These are phyloP conservation scores for Pterocles burchelli DNA, from an alignment of 2,113 vertebrate genomes.

Conservation along the genomic window DNA sequence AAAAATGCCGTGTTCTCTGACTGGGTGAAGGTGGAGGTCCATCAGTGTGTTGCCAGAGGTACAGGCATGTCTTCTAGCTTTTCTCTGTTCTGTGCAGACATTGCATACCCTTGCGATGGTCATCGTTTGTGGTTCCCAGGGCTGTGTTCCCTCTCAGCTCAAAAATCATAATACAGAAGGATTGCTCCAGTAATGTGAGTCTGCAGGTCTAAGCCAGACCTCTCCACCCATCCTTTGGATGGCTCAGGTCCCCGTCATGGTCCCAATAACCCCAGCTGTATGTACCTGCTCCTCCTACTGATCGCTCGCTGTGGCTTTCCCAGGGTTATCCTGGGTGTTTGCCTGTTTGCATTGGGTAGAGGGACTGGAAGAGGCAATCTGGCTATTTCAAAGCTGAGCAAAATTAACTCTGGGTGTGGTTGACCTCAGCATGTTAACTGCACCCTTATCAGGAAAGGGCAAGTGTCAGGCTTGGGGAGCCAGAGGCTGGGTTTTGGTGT, in stretches of 20 bases:
- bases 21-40: slow-evolving; percentile 86
- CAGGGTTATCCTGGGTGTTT: background rate
- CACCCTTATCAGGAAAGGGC: background rate
- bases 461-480: background rate
- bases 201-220: background rate
- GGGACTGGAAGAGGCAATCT: background rate
- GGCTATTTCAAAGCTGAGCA: background rate
- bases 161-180: background rate
- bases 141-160: background rate
- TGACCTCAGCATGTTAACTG: background rate
- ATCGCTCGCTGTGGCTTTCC: accelerated
- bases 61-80: background rate
- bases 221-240: background rate
- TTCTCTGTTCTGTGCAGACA: background rate
- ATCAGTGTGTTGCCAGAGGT: slow-evolving; percentile 62
- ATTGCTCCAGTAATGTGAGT: accelerated
- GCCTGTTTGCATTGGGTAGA: accelerated
- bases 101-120: too few relatives aligned
- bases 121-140: background rate
- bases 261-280: accelerated
- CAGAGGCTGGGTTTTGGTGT: background rate
- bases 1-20: slow-evolving; percentile 74
- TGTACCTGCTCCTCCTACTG: background rate
- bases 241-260: background rate
- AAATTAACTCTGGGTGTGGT: background rate